Base-by-base conservation (phyloP, 2,888 invertebrate genomes). In the Congeria kusceri region DNA sequence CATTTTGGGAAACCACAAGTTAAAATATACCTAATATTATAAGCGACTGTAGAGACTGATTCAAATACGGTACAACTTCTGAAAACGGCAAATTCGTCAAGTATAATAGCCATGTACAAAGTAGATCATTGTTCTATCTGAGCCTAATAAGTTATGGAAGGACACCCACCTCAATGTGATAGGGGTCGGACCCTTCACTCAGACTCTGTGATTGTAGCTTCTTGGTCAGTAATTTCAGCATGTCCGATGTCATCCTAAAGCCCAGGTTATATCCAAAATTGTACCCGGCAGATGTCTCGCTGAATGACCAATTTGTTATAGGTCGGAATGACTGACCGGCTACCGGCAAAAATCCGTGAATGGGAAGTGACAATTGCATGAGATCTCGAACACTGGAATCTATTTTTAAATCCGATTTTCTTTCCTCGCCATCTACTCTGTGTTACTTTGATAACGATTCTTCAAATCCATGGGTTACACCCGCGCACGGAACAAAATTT, bases 211-310 rank as follows among this genome's bases (percentile, higher is more conserved):
- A 96, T 95, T 96, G 96, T 94, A 97, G 95, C 95, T 97, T 97
- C 94, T 96, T 96, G 92, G 96, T 96, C 93, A 97, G 95, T 95
- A 96, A 96, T 95, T 96, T 96, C 95, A 96, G 96, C 96, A 96
- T 96, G 77, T 89, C 80, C 56, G 79, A 63, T 28, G 74, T 79
- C 79, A 79, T 79, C n/a, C 56, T 56, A 62, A 25, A 20, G 4
- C 15, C 18, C 23, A 20, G n/a, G 29, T 53, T 53, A 11, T 11
- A 53, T 53, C 53, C 53, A 23, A 23, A 23, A n/a, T 53, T 53
- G 53, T 13, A 53, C 4, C 25, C 23, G 53, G 18, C 18, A 15
- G 7, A 18, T 18, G 20, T 18, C 7, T 7, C 20, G 39, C 39
- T 11, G 39, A 13, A 39, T 11, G 13, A 39, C 39, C 39, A 39